phyloP scores from a whole-genome alignment of 2,888 invertebrate genomes.

The Microplitis manilae region DNA sequence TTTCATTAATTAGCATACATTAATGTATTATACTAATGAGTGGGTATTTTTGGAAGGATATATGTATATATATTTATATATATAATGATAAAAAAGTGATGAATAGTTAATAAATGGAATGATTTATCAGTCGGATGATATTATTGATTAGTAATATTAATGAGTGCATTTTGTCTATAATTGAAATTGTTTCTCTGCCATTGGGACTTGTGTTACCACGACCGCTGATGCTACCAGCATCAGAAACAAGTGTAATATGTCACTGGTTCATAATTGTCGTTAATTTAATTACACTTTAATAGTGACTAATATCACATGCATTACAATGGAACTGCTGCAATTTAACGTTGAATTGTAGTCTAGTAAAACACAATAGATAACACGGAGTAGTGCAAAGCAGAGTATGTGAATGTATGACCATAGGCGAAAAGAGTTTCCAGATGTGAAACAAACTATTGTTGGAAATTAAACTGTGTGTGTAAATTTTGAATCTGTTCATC shows the following conservation, averaged over 20 bases:
- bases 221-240: not conserved
- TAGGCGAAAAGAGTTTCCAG: not conserved
- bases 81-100: not conserved
- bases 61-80: not conserved
- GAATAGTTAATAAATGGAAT: not conserved
- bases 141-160: not conserved
- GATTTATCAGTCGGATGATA: not conserved
- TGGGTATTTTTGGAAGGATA: not conserved
- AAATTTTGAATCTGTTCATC: not conserved
- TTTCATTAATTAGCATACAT: not conserved
- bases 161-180: not conserved
- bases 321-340: not conserved
- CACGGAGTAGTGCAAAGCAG: not conserved
- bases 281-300: not conserved
- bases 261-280: not conserved
- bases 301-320: not conserved
- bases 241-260: not conserved
- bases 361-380: not conserved
- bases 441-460: not conserved
- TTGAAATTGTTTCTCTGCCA: not conserved
- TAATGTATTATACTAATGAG: not conserved
- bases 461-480: not conserved
- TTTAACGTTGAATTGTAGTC: not conserved
- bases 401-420: not conserved
- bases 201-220: not conserved